Evolutionary conservation across 1,140 invertebrate genomes (phyloP).

Genomic region (Chlorops oryzae): DNA sequence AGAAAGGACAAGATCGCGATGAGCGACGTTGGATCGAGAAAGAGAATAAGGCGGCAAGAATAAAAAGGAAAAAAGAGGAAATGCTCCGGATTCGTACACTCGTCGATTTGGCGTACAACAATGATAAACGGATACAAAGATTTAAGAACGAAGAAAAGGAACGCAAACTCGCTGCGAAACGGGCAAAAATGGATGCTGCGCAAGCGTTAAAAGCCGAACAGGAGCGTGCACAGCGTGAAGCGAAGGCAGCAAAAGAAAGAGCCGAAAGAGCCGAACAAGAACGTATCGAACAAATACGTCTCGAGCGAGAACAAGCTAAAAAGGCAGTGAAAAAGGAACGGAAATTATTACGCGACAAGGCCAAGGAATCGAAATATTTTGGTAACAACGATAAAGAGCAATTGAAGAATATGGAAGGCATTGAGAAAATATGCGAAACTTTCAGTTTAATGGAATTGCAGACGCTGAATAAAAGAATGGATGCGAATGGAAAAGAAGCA

Average conservation of each 20-base stretch:
- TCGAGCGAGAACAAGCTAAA: conserved; percentile 79
- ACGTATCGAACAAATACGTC: conserved; percentile 71
- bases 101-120: conserved; percentile 89
- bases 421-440: conserved; percentile 85
- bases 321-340: conserved; percentile 79
- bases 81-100: conserved; percentile 80
- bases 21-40: conserved; percentile 97
- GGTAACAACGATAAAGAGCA: conserved; percentile 64
- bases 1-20: conserved; percentile 91
- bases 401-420: conserved; percentile 77
- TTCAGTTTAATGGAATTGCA: conserved; percentile 68
- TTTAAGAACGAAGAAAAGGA: conserved; percentile 95
- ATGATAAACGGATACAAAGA: conserved; percentile 84
- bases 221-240: conserved; percentile 64
- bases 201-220: conserved; percentile 78
- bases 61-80: conserved; percentile 94
- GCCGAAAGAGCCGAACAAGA: conserved; percentile 75
- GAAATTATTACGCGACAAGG: conserved; percentile 76
- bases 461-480: conserved; percentile 66
- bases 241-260: conserved; percentile 72
- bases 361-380: conserved; percentile 87
- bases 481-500: conserved; percentile 54
- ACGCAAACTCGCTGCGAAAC: conserved; percentile 79
- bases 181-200: conserved; percentile 83
- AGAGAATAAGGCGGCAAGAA: conserved; percentile 86